Percentiles rank a stretch among this genome's conserved stretches.
Conservation (phyloP, 2,113 vertebrate species). For the Clupea harengus region DNA sequence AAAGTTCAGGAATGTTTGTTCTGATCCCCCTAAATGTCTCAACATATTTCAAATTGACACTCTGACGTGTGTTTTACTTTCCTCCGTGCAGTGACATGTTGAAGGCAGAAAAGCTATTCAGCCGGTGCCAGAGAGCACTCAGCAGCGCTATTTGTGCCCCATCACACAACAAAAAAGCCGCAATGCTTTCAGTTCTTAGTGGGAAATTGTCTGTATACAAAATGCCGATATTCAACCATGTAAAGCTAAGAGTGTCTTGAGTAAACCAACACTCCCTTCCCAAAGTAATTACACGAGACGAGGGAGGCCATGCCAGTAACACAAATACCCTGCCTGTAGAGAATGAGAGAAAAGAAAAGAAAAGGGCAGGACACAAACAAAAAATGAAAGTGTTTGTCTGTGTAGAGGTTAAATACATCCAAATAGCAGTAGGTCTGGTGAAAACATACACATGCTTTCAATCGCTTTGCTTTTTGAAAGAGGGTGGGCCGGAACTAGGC, state of each 20-base stretch:
- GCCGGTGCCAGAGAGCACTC: slow-evolving; percentile 58
- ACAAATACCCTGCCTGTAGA: not conserved
- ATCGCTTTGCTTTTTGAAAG: not conserved
- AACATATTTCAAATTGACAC: slow-evolving; percentile 50
- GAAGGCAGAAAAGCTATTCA: slow-evolving; percentile 49
- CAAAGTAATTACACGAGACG: not conserved
- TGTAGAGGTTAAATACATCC: not conserved
- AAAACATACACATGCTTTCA: not conserved
- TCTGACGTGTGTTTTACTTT: slow-evolving; percentile 29
- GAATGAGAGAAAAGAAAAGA: not conserved
- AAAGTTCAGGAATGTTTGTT: not conserved
- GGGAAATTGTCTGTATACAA: not conserved
- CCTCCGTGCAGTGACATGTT: slow-evolving; percentile 62
- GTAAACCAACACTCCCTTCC: not conserved
- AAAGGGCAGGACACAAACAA: not conserved
- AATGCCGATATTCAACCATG: not conserved
- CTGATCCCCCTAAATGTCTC: slow-evolving; percentile 29
- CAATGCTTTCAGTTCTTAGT: not conserved
- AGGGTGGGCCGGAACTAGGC: not conserved
- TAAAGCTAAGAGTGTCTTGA: not conserved
- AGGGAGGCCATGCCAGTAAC: not conserved
- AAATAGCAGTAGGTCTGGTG: not conserved
- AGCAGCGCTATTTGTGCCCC: slow-evolving; percentile 42
- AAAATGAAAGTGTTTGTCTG: not conserved
- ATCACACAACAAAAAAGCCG: slow-evolving; percentile 18